phyloP scores from a whole-genome alignment of 1,140 invertebrate genomes.

The Bombus superbus region DNA sequence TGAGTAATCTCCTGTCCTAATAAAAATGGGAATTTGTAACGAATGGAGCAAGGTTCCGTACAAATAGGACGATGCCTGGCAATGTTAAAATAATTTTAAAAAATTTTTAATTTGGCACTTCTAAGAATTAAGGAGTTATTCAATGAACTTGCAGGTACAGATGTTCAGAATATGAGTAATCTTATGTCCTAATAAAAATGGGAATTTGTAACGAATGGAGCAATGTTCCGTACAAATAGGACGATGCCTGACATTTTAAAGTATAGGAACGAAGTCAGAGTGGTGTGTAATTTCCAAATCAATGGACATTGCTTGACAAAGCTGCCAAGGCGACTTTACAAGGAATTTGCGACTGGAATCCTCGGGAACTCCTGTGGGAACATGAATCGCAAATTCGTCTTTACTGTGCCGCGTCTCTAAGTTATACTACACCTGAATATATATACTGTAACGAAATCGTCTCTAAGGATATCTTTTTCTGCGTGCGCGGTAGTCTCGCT shows the following conservation, averaged over 20 bases:
- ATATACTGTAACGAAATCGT: constrained; percentile 52
- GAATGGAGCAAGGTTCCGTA: too few species aligned
- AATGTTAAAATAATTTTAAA: too few species aligned
- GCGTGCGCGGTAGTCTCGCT: background rate
- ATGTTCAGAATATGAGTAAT: too few species aligned
- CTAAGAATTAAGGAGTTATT: background rate
- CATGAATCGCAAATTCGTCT: constrained; percentile 68
- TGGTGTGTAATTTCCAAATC: constrained; percentile 61
- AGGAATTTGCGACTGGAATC: constrained; percentile 58
- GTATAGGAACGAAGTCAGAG: background rate
- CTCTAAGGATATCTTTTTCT: constrained; percentile 50
- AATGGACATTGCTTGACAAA: constrained; percentile 48
- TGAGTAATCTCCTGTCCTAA: too few species aligned
- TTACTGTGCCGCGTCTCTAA: constrained; percentile 17
- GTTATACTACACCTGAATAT: constrained; percentile 25
- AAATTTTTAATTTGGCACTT: too few species aligned
- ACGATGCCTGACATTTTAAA: constrained; percentile 1
- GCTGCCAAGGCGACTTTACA: constrained; percentile 38
- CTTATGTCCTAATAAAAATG: too few species aligned
- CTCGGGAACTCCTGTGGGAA: constrained; percentile 34
- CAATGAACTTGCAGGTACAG: too few species aligned
- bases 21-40: too few species aligned
- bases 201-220: background rate
- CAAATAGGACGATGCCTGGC: too few species aligned
- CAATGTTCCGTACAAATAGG: background rate